Evolutionary conservation across 2,113 vertebrate genomes (phyloP), one percentile per base, ranked within the genome.

Genomic region (Columba janthina): DNA sequence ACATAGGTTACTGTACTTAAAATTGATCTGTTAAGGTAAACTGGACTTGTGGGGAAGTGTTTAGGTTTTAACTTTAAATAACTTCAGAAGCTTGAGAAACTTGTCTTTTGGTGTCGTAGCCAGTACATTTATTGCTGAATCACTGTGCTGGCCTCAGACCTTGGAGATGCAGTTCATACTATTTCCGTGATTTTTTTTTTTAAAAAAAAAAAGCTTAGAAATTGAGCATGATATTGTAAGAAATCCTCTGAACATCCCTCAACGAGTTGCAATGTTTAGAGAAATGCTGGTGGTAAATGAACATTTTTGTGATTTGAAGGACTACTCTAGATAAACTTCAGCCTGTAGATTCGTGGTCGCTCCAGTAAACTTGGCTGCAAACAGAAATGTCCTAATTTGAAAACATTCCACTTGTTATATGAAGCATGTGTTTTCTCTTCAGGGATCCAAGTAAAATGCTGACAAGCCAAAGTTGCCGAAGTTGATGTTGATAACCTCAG

Each of bases 401-500:
- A 91, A 89, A 75, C 93, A 96, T 94, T 89, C 85, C 62, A 65
- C 82, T 91, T 76, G 78, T 85, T 90, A 57, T 53, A 50, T 93
- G 79, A 93, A 96, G 90, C 90, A 58, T 95, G 62, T 89, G 66
- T 91, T 94, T 82, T 92, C 69, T 86, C 87, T 91, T 89, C 74
- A 82, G 71, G 88, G 61, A 72, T 79, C 74, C 67, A 73, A 70
- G 62, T 73, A 62, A 90, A 93, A 31, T 32, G 94, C 96, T 82
- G 70, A 85, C 81, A 79, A 79, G 40, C 48, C 70, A 34, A 85
- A 88, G 79, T 51, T 64, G 16, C 67, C 22, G 8, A 89, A 82
- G 70, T 82, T 94, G 65, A 53, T 4, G 3, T 91, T 0, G 0
- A 54, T 94, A 83, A 85, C 85, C 78, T 90, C 58, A 70, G 74